Evolutionary conservation across 2,113 vertebrate genomes (phyloP).

Genomic region (Megaptera novaeangliae): DNA sequence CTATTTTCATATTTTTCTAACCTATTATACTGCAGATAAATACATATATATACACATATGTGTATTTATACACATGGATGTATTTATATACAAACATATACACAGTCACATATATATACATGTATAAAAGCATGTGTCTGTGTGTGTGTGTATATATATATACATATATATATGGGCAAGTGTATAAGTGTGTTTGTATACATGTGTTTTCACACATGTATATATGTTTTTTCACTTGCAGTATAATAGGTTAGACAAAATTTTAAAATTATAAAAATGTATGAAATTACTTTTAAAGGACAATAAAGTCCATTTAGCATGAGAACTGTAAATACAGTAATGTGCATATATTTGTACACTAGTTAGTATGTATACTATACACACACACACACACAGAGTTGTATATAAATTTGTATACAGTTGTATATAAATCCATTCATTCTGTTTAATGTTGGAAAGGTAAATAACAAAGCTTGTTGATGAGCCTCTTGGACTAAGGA

Average conservation of each 20-base stretch:
- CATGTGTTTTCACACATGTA: neutral
- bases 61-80: neutral
- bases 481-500: neutral
- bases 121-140: neutral
- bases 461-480: neutral
- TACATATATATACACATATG: neutral
- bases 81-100: neutral
- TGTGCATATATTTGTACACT: neutral
- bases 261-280: neutral
- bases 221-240: neutral
- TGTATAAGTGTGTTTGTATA: neutral
- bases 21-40: neutral
- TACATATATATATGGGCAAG: rapidly evolving
- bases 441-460: neutral
- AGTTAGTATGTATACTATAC: neutral
- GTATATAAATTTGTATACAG: too few relatives aligned
- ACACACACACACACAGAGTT: neutral
- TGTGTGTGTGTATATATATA: rapidly evolving
- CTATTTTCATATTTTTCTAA: neutral
- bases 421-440: neutral
- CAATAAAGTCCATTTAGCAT: neutral
- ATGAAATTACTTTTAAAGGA: neutral
- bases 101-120: neutral
- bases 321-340: neutral
- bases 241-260: neutral